These are phyloP conservation scores for Eupithecia inturbata DNA, from an alignment of 2,888 invertebrate species.

Conservation along the genomic window DNA sequence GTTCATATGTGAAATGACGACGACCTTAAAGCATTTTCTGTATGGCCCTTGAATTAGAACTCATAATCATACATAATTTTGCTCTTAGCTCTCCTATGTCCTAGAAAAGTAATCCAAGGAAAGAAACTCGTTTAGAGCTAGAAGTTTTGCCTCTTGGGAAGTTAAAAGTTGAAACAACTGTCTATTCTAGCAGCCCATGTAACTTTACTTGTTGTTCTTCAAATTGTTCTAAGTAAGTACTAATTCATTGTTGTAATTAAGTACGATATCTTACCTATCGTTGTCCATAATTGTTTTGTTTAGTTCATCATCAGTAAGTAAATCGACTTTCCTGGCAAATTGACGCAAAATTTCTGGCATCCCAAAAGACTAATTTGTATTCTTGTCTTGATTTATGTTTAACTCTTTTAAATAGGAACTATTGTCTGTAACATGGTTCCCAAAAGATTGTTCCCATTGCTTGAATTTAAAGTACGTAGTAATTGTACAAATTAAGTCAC, in stretches of 20 bases:
- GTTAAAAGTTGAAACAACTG: neutral
- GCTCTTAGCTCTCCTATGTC: neutral
- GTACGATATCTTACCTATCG: neutral
- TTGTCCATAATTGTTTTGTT: neutral
- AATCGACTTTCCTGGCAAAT: neutral
- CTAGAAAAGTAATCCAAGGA: neutral
- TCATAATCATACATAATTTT: neutral
- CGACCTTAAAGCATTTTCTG: neutral
- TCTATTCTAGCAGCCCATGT: neutral
- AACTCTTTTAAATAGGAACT: slow-evolving; percentile 38
- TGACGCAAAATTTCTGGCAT: neutral
- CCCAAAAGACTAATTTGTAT: slow-evolving; percentile 32
- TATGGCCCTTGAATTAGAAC: too few species aligned
- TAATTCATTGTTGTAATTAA: neutral
- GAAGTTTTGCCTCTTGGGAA: slow-evolving; percentile 9
- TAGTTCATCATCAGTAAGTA: too few species aligned
- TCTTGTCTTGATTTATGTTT: slow-evolving; percentile 49
- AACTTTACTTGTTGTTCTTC: neutral
- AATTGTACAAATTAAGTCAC: slow-evolving; percentile 70
- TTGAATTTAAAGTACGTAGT: slow-evolving; percentile 59
- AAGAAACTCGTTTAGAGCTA: neutral
- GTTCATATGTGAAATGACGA: neutral
- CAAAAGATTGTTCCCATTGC: slow-evolving; percentile 76
- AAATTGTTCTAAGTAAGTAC: neutral
- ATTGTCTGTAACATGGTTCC: slow-evolving; percentile 53